Evolutionary conservation across 2,113 vertebrate genomes (phyloP), one percentile per base, ranked within the genome.

Genomic region (Aspidoscelis tigris): DNA sequence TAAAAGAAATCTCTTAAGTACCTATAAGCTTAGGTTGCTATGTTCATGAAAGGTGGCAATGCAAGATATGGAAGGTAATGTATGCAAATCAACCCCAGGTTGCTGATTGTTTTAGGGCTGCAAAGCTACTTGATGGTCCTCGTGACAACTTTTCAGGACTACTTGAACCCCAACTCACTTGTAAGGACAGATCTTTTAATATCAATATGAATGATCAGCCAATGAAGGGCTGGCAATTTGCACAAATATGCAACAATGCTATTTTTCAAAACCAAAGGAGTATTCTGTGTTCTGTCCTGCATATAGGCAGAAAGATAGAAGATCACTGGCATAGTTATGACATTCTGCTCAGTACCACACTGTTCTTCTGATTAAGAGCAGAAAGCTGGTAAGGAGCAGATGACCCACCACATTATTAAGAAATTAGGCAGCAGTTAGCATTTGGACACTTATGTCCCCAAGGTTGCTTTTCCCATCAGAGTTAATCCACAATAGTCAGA

Each of bases 1-100:
- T 64, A 9, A 53, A 18, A 81, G 86, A 78, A 75, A 43, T 74
- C 82, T 81, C 91, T 33, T 77, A 24, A 26, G 78, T 73, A 86
- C 83, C 69, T 21, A 26, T 58, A 61, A 33, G 12, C 78, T 82
- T 84, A 73, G 70, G 5, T 44, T 66, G 18, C 21, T 20, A 20
- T 26, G 69, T 80, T 81, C 76, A 82, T 85, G 55, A 70, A 82
- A 14, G 8, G 21, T 41, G n/a, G 81, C 77, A 88, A 66, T 24
- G 72, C 80, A 82, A 72, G 72, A 74, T 55, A 0, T 0, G 22
- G 64, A 64, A 82, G 79, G 81, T 47, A 39, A 21, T 39, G 33
- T 43, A 58, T 9, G 79, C 71, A 76, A 70, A 88, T 43, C 50
- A 68, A 47, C 44, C 12, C 85, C 2, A 1, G 0, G 0, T 26